Base-by-base conservation (phyloP, 2,797 vertebrate species). In the Benthosema pterotum region DNA sequence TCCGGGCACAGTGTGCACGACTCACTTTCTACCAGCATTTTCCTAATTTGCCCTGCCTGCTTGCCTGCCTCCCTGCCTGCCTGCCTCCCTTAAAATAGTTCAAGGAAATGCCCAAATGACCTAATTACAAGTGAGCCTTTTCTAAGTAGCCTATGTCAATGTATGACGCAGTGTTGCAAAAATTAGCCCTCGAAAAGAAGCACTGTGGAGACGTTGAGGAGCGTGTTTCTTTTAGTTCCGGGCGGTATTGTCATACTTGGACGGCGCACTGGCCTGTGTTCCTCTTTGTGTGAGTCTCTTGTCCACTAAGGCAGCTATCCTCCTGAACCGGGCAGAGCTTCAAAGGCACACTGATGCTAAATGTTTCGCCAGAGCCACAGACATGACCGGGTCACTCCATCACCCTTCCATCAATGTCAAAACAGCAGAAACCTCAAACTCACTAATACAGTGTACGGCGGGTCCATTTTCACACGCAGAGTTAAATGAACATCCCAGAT, bases 101-200 rank as follows among this genome's bases (percentile, higher is more conserved):
- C 28, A 74, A 83, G 86, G 91, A 93, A 91, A 91, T 75, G 81
- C 91, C 88, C 87, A 90, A 92, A 92, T 90, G 86, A 93, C 89
- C 88, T 88, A 90, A 93, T 92, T 92, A 92, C 79, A 76, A 79
- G 82, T 87, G 84, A 86, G 79, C 80, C 84, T 84, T 90, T 90
- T 88, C 83, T 86, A 89, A 90, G 82, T 83, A 87, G 80, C 62
- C 72, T 61, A 67, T 79, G 85, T 87, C 83, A 80, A 78, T 46
- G 61, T 75, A 81, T 88, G 83, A 87, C 79, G 85, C 51, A 72
- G 70, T 83, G 87, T 90, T 88, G 68, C 65, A 86, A 87, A 88
- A 87, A 83, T 86, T 60, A 72, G 65, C 67, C 66, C 81, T 75
- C 85, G 75, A 86, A 85, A 70, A 85, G 77, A 65, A 75, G 74